Evolutionary conservation across 1,140 invertebrate genomes (phyloP).

Genomic region (Hyles euphorbiae): DNA sequence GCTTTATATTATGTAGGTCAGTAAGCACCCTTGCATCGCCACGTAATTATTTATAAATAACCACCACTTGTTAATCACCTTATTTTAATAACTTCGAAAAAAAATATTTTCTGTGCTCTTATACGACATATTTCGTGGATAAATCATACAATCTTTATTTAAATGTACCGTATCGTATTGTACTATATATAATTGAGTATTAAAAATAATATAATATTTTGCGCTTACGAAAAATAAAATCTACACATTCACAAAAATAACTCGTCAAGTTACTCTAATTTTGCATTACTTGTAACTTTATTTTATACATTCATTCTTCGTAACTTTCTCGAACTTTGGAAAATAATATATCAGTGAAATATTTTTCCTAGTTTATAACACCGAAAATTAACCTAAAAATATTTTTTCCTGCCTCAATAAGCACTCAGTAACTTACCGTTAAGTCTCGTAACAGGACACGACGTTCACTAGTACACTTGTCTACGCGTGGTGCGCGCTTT

Average conservation of each 20-base stretch:
- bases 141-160: no score
- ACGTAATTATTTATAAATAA: slow-evolving; percentile 19
- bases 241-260: no score
- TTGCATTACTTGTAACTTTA: no score
- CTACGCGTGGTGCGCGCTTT: slow-evolving; percentile 42
- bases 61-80: neutral
- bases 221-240: no score
- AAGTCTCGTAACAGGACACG: slow-evolving; percentile 33
- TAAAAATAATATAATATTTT: no score
- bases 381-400: no score
- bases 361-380: neutral
- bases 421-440: slow-evolving; percentile 47
- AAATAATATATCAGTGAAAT: neutral
- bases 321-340: neutral
- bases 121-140: no score
- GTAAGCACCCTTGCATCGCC: slow-evolving; percentile 32
- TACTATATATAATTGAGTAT: no score
- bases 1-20: slow-evolving; percentile 40
- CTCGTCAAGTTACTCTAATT: no score
- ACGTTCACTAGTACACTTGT: slow-evolving; percentile 30
- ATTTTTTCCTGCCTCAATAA: neutral
- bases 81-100: neutral
- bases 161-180: no score
- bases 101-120: neutral
- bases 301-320: neutral